phyloP scores from a whole-genome alignment of 2,888 invertebrate genomes.

The Loripinus fragilis region DNA sequence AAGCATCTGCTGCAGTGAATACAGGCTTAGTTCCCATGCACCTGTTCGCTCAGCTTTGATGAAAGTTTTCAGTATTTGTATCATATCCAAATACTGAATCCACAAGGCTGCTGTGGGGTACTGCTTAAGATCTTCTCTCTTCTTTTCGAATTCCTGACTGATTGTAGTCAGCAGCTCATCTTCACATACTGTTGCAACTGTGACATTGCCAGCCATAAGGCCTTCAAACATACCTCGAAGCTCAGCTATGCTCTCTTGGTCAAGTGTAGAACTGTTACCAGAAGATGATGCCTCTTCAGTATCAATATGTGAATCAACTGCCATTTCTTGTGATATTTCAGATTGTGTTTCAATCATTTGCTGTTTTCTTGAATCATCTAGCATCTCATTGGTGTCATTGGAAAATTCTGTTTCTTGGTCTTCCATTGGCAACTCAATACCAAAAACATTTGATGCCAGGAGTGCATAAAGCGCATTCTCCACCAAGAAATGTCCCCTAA shows the following conservation, averaged over 20 bases:
- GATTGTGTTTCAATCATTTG: not conserved
- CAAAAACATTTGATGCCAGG: slow-evolving; percentile 3
- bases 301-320: not conserved
- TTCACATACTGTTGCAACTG: not conserved
- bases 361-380: not conserved
- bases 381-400: not conserved
- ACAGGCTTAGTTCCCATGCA: slow-evolving; percentile 28
- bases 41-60: slow-evolving; percentile 35
- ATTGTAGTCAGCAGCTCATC: not conserved
- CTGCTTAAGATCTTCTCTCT: not conserved
- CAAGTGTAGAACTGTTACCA: not conserved
- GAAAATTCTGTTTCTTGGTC: not conserved
- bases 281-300: not conserved
- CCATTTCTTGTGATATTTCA: not conserved
- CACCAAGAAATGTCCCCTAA: slow-evolving; percentile 57
- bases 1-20: slow-evolving; percentile 43
- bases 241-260: not conserved
- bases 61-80: slow-evolving; percentile 21
- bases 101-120: slow-evolving; percentile 39
- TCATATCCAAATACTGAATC: slow-evolving; percentile 56
- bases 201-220: not conserved
- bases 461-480: slow-evolving; percentile 42
- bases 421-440: not conserved
- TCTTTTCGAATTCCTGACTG: not conserved
- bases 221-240: not conserved